Percentiles rank a stretch among this genome's conserved stretches.
Evolutionary conservation across 2,113 vertebrate species (phyloP).

Genomic region (Actenoides lindsayi): DNA sequence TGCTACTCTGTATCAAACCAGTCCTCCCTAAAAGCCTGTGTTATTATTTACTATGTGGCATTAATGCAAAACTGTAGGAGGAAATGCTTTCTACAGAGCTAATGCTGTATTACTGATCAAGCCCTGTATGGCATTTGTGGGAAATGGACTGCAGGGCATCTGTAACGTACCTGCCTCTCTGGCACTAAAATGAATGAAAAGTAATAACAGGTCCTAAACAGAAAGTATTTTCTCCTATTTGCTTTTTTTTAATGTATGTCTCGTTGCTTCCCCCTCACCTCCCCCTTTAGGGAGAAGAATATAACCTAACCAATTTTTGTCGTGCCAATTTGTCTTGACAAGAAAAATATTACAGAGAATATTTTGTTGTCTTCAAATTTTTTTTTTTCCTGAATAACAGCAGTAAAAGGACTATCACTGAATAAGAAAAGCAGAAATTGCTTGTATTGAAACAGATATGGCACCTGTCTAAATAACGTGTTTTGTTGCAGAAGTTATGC

Average conservation of each 20-base stretch:
- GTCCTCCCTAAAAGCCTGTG: not conserved
- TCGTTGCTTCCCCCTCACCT: not conserved
- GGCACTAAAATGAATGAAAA: not conserved
- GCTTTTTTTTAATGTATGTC: not conserved
- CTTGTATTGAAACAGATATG: not conserved
- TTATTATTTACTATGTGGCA: not conserved
- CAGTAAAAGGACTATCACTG: not conserved
- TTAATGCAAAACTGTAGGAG: not conserved
- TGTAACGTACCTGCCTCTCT: not conserved
- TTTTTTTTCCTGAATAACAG: not conserved
- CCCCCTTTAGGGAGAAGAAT: not conserved
- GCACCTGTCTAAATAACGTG: conserved; percentile 46
- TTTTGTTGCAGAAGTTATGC: not conserved
- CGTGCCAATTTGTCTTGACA: not conserved
- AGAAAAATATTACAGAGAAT: not conserved
- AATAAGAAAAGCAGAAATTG: not conserved
- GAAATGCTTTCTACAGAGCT: not conserved
- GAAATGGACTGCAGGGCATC: not conserved
- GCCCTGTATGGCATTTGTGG: not conserved
- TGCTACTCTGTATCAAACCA: not conserved
- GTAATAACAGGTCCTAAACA: not conserved
- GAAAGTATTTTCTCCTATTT: not conserved
- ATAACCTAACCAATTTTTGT: not conserved
- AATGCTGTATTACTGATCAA: not conserved
- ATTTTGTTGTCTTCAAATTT: not conserved